Evolutionary conservation across 2,797 vertebrate genomes (phyloP), one percentile per base, ranked within the genome.

Genomic region (Brachyrhaphis roseni): DNA sequence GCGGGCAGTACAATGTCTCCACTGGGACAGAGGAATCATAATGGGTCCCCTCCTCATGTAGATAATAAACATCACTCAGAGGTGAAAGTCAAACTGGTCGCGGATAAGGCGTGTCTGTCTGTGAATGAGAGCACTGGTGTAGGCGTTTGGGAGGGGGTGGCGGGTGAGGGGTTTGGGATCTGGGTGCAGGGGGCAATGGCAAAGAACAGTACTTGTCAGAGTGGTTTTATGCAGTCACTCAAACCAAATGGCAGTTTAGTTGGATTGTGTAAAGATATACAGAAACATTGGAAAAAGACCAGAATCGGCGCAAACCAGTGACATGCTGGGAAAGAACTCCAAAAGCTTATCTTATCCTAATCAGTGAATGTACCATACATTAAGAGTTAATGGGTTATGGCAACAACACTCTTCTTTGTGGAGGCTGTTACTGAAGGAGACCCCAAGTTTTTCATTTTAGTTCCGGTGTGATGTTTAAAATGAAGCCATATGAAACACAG

Each of bases 11-110:
- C 82, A 90, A 93, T 83, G 89, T 89, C 89, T 95, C 94, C 89
- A 77, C 72, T 81, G 91, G 91, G 87, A 91, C 70, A 28, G 26
- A 75, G 59, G 70, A 46, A 78, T 82, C 49, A 57, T 87, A 91
- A 94, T 87, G 87, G 82, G 73, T 76, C 91, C 68, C 76, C 81
- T 83, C 82, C 82, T 91, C 75, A 75, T 71, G 57, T 62, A 76
- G 82, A 90, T 92, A 92, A 93, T 83, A 86, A 83, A 76, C 79
- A 86, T 90, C 92, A 88, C 81, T 90, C 92, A 82, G 85, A 88
- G 84, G 86, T 89, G 88, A 92, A 90, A 90, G 92, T 88, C 86
- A 82, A 59, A 71, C 86, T 62, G 81, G 45, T 76, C 16, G 26
- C 28, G 80, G 81, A 82, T 79, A 55, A 78, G 72, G 51, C 75